A percentile compares a stretch with the other conserved stretches of the same genome.
phyloP scores from a whole-genome alignment of 2,888 invertebrate species.

The Meteorus cinctellus region DNA sequence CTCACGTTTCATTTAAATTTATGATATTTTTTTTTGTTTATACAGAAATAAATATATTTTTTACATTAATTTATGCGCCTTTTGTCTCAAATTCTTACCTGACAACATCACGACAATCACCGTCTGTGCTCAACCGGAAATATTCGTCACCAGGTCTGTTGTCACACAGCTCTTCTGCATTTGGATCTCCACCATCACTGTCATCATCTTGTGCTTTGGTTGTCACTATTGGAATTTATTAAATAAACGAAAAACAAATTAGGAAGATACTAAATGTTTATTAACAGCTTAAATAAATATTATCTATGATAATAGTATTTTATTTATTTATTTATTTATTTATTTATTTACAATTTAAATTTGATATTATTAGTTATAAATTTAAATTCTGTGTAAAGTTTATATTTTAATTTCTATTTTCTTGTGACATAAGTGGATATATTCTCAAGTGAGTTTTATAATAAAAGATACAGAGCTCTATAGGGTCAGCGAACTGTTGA shows the following conservation, averaged over 20 bases:
- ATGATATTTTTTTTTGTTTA: not conserved
- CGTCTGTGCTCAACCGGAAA: constrained; percentile 88
- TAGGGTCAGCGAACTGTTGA: constrained; percentile 67
- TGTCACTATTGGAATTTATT: constrained; percentile 53
- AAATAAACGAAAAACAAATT: constrained; percentile 44
- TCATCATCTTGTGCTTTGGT: constrained; percentile 82
- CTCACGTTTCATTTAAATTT: not conserved
- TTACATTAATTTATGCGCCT: constrained; percentile 37
- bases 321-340: not conserved
- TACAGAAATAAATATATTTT: not conserved
- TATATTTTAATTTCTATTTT: too few species aligned
- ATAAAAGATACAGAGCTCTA: constrained; percentile 43
- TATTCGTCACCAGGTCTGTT: constrained; percentile 93
- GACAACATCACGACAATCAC: constrained; percentile 94
- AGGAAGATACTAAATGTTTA: constrained; percentile 31
- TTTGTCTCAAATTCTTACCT: constrained; percentile 77
- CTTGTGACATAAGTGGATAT: too few species aligned
- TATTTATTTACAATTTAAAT: not conserved
- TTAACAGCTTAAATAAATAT: not conserved
- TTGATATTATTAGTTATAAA: too few species aligned
- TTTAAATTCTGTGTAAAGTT: not conserved
- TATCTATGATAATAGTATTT: not conserved
- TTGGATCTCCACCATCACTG: constrained; percentile 77
- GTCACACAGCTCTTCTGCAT: constrained; percentile 88
- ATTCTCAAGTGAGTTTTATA: constrained; percentile 32